phyloP scores from a whole-genome alignment of 2,888 invertebrate genomes.

The Tetheella fluctuosa region DNA sequence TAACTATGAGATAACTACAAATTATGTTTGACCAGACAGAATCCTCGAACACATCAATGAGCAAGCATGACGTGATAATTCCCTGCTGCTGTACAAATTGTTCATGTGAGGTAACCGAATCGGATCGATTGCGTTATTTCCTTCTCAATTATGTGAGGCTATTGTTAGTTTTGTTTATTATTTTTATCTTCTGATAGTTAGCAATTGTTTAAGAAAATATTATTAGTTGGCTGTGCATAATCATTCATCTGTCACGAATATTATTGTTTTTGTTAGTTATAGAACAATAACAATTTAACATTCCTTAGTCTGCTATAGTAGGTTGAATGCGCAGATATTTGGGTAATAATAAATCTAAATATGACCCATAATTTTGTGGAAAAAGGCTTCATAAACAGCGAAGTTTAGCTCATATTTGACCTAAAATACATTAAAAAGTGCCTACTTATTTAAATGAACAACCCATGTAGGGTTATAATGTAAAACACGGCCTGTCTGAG shows the following conservation, averaged over 20 bases:
- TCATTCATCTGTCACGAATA: background rate
- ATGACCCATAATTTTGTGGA: too few species aligned
- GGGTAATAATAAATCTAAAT: too few species aligned
- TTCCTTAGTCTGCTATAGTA: too few species aligned
- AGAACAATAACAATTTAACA: background rate
- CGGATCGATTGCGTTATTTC: slow-evolving; percentile 3
- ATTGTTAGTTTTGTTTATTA: background rate
- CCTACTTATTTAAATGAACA: background rate
- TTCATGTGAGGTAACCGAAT: slow-evolving; percentile 15
- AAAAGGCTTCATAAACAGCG: too few species aligned
- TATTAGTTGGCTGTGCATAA: background rate
- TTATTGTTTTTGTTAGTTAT: background rate
- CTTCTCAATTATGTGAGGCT: background rate
- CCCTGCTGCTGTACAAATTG: background rate
- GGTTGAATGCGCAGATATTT: too few species aligned
- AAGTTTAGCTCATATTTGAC: too few species aligned
- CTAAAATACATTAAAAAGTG: background rate
- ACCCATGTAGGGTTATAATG: background rate
- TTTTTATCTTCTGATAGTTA: background rate
- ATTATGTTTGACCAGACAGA: slow-evolving; percentile 45
- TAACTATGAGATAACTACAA: slow-evolving; percentile 69
- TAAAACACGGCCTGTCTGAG: background rate
- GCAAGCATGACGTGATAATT: slow-evolving; percentile 21
- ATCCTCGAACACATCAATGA: slow-evolving; percentile 26
- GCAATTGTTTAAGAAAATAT: background rate